phyloP scores from a whole-genome alignment of 1,140 invertebrate species.

The Drosophila miranda region DNA sequence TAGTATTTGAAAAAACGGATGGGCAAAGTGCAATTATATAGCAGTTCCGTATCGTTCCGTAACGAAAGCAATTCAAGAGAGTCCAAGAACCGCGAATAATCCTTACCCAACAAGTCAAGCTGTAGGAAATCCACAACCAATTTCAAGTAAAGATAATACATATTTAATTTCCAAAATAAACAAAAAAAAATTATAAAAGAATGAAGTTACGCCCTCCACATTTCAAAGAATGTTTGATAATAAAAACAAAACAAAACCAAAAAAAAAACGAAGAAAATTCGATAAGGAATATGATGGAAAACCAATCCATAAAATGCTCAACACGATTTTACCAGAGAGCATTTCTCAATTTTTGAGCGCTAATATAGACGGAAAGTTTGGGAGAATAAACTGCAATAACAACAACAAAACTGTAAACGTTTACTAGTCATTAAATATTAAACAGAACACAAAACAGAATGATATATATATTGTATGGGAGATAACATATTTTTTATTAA shows the following conservation, averaged over 20 bases:
- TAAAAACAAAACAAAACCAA: slow-evolving; percentile 34
- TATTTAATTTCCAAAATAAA: slow-evolving; percentile 26
- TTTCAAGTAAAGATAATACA: slow-evolving; percentile 3
- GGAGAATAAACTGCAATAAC: slow-evolving; percentile 36
- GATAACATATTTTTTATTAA: slow-evolving; percentile 75
- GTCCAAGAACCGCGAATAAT: neutral
- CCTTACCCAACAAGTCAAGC: slow-evolving; percentile 2
- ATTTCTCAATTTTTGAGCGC: slow-evolving; percentile 50
- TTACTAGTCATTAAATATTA: slow-evolving; percentile 75
- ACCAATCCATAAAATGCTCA: slow-evolving; percentile 32
- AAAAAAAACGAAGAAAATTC: slow-evolving; percentile 14
- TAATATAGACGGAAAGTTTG: slow-evolving; percentile 8
- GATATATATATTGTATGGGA: slow-evolving; percentile 40
- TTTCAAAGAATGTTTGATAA: slow-evolving; percentile 71
- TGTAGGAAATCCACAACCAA: neutral
- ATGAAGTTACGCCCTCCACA: slow-evolving; percentile 68
- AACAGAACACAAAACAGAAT: slow-evolving; percentile 14
- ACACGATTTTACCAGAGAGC: slow-evolving; percentile 55
- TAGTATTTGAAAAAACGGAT: neutral
- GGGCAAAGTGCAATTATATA: slow-evolving; percentile 21
- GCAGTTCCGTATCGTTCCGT: no score
- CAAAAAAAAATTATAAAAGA: slow-evolving; percentile 45
- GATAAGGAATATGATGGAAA: slow-evolving; percentile 9
- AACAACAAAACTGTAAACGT: slow-evolving; percentile 63
- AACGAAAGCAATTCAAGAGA: neutral